phyloP scores from a whole-genome alignment of 2,888 invertebrate genomes.

The Andricus curvator region DNA sequence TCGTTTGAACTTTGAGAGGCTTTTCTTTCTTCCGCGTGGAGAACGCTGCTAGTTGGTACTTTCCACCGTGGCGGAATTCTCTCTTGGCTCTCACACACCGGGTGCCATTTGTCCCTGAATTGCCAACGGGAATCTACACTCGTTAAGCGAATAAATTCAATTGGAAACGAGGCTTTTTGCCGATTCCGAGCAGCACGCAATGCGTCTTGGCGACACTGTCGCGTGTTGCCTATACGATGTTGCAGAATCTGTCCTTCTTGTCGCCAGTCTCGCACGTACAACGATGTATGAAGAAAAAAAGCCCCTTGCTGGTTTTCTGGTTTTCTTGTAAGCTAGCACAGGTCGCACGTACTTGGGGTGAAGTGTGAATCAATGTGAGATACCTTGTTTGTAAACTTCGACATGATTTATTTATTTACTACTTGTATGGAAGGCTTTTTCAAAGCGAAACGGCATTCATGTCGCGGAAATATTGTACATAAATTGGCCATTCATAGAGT shows the following conservation, averaged over 20 bases:
- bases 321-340: not conserved
- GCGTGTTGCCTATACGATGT: slow-evolving; percentile 50
- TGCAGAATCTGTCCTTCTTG: slow-evolving; percentile 59
- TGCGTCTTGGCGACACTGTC: slow-evolving; percentile 71
- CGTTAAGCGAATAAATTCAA: slow-evolving; percentile 58
- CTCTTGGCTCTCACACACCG: slow-evolving; percentile 50
- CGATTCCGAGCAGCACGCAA: slow-evolving; percentile 64
- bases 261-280: slow-evolving; percentile 54
- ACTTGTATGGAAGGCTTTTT: not conserved
- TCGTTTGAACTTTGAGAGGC: slow-evolving; percentile 25
- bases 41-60: slow-evolving; percentile 41
- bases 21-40: slow-evolving; percentile 32
- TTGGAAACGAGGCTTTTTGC: slow-evolving; percentile 63
- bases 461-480: slow-evolving; percentile 1
- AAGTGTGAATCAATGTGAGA: slow-evolving; percentile 33
- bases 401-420: slow-evolving; percentile 27
- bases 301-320: not conserved
- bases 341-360: not conserved
- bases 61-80: slow-evolving; percentile 53
- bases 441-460: not conserved
- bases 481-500: not conserved
- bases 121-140: slow-evolving; percentile 52
- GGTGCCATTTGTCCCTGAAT: slow-evolving; percentile 44
- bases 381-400: slow-evolving; percentile 31
- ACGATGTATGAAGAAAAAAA: slow-evolving; percentile 20